Evolutionary conservation across 2,113 vertebrate species (phyloP).

Genomic region (Nicator chloris): DNA sequence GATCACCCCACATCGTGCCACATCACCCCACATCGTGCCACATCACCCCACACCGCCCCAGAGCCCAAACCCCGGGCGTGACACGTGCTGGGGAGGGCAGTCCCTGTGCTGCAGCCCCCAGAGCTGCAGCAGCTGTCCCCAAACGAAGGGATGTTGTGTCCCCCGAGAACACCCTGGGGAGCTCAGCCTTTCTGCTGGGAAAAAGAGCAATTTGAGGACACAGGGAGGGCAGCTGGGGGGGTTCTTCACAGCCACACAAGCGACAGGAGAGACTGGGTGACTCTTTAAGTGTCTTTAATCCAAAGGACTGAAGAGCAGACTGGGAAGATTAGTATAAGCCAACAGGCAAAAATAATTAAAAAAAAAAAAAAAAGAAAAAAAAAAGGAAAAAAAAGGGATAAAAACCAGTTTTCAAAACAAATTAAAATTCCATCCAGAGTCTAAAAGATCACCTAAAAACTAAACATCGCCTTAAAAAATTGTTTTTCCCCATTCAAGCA

Average conservation of each 20-base stretch:
- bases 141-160: not conserved
- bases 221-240: not conserved
- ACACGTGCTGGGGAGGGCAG: fast-evolving
- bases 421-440: constrained; percentile 53
- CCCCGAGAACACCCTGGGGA: fast-evolving
- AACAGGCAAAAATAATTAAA: constrained; percentile 54
- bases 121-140: fast-evolving
- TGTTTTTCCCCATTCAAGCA: constrained; percentile 9
- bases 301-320: constrained; percentile 79
- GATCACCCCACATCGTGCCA: not conserved
- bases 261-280: constrained; percentile 20
- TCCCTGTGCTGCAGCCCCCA: not conserved
- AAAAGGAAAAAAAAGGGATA: not conserved
- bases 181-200: not conserved
- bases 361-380: not conserved
- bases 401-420: constrained; percentile 10
- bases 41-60: not conserved
- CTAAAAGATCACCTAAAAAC: constrained; percentile 60
- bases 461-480: constrained; percentile 47
- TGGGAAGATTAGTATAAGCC: constrained; percentile 71
- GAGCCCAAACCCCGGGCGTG: not conserved
- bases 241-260: not conserved
- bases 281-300: constrained; percentile 78
- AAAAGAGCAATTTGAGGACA: not conserved
- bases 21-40: not conserved